Percentiles rank a stretch among this genome's conserved stretches.
Evolutionary conservation across 1,140 invertebrate species (phyloP).

Genomic region (Bombus turneri): DNA sequence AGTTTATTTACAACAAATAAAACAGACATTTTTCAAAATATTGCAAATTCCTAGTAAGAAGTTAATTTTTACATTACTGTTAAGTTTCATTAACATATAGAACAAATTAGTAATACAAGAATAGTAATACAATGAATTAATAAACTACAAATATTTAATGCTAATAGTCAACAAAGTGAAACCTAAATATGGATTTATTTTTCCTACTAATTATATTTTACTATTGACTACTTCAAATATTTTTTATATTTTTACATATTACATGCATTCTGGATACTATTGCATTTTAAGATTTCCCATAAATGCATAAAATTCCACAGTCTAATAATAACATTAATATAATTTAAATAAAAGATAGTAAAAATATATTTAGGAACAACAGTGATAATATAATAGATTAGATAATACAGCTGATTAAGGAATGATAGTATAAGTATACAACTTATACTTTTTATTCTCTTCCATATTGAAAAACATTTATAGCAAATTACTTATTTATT

Average conservation of each 20-base stretch:
- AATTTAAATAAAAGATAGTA: neutral
- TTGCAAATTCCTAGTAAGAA: neutral
- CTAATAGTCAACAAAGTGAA: no score
- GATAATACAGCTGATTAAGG: neutral
- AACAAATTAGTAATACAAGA: neutral
- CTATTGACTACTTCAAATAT: neutral
- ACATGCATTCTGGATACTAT: no score
- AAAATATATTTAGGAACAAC: neutral
- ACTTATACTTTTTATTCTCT: neutral
- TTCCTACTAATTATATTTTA: no score
- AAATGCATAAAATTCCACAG: neutral
- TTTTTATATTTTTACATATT: neutral
- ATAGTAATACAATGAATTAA: neutral
- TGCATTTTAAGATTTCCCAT: no score
- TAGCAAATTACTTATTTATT: neutral
- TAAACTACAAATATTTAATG: neutral
- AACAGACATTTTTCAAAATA: neutral
- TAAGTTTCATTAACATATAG: neutral
- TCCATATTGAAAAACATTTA: neutral
- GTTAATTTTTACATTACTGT: neutral
- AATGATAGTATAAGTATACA: neutral
- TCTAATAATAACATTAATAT: neutral
- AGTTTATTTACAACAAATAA: neutral
- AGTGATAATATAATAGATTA: neutral
- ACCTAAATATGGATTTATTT: no score